Conservation (phyloP, 2,113 vertebrate genomes). For the Ia io region DNA sequence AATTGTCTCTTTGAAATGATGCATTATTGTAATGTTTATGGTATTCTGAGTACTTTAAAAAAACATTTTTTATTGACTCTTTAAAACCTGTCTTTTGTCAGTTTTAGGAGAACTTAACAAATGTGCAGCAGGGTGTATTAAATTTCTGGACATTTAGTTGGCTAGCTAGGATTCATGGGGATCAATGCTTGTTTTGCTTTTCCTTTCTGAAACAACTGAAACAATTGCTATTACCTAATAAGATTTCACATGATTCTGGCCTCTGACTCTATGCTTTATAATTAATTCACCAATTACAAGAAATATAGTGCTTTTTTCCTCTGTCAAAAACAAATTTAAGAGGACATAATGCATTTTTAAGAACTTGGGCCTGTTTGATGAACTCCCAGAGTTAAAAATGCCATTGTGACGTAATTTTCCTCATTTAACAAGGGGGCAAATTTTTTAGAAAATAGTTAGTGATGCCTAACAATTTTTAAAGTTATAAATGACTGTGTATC, state of each 20-base stretch:
- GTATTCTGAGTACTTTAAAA: neutral
- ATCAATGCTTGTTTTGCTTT: constrained; percentile 24
- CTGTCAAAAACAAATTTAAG: neutral
- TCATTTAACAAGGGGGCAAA: neutral
- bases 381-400: neutral
- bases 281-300: neutral
- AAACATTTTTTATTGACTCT: constrained; percentile 47
- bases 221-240: neutral
- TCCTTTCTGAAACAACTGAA: neutral
- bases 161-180: neutral
- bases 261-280: neutral
- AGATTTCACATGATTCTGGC: neutral
- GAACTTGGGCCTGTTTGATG: neutral
- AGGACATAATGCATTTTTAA: neutral
- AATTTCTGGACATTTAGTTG: constrained; percentile 11
- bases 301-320: neutral
- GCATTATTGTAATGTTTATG: neutral
- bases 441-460: neutral
- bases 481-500: neutral
- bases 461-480: neutral
- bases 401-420: neutral
- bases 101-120: constrained; percentile 19
- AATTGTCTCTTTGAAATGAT: constrained; percentile 25
- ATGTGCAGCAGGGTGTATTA: neutral
- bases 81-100: constrained; percentile 36